These are phyloP conservation scores for Chrysolina oricalcia DNA, from an alignment of 2,888 invertebrate species.

Conservation along the genomic window DNA sequence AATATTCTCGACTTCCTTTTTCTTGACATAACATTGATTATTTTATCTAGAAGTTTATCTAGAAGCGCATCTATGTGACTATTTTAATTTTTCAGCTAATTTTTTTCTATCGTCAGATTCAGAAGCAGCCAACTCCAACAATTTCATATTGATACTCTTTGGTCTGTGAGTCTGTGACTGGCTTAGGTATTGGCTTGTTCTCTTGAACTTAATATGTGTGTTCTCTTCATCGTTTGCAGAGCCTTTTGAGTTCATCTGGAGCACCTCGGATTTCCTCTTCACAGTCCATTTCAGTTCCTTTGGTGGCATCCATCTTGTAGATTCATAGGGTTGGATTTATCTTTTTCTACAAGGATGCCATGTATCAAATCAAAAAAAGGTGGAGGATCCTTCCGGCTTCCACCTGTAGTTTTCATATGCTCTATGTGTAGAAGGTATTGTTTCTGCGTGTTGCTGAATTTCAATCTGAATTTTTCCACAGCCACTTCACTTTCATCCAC, in stretches of 20 bases:
- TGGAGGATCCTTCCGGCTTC: constrained; percentile 4
- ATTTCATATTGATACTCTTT: not conserved
- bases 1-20: not conserved
- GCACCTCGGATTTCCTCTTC: not conserved
- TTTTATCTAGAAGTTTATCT: constrained; percentile 6
- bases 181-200: constrained; percentile 9
- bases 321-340: constrained; percentile 9
- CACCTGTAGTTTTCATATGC: constrained; percentile 4
- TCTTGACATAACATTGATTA: constrained; percentile 12
- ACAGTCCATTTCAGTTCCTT: constrained; percentile 3
- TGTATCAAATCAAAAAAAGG: constrained; percentile 5
- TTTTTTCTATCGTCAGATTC: not conserved
- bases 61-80: constrained; percentile 1
- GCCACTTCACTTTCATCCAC: not conserved
- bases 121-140: too few species aligned
- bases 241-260: not conserved
- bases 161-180: not conserved
- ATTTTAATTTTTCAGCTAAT: not conserved
- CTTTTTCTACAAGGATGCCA: too few species aligned
- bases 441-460: constrained; percentile 1
- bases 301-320: constrained; percentile 9
- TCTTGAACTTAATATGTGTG: constrained; percentile 3
- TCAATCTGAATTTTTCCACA: constrained; percentile 4
- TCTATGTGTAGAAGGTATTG: constrained; percentile 4
- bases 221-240: too few species aligned